Evolutionary conservation across 2,797 vertebrate species (phyloP).

Genomic region (Periophthalmus magnuspinnatus): DNA sequence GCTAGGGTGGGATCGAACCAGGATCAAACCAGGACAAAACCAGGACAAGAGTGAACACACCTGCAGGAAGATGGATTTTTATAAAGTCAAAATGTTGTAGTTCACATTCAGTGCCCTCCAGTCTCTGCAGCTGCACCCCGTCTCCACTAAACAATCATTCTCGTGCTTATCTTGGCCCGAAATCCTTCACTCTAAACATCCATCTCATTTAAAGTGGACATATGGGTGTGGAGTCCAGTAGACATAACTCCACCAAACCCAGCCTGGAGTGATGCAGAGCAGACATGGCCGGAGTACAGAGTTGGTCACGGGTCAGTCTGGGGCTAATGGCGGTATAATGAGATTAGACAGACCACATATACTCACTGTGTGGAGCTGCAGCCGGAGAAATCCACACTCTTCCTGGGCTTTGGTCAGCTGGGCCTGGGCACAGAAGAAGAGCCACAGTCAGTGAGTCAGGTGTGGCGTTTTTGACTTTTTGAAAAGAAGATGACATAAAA

Average conservation of each 20-base stretch:
- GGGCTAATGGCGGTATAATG: not conserved
- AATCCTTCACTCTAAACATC: not conserved
- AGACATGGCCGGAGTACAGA: too few relatives aligned
- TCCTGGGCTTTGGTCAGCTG: constrained; percentile 88
- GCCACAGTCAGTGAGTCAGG: not conserved
- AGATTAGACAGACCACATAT: not conserved
- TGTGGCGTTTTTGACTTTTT: not conserved
- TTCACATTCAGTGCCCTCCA: too few relatives aligned
- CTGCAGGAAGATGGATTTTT: too few relatives aligned
- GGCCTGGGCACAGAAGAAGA: constrained; percentile 63
- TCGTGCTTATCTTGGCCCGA: not conserved
- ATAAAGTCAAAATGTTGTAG: too few relatives aligned
- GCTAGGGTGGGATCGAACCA: too few relatives aligned
- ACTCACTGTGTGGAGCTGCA: constrained; percentile 88
- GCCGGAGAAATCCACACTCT: constrained; percentile 83
- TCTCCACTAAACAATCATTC: not conserved
- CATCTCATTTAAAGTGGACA: not conserved
- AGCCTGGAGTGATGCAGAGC: not conserved
- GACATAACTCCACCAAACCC: not conserved
- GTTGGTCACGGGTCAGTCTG: constrained; percentile 3
- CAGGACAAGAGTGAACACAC: too few relatives aligned
- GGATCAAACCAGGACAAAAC: too few relatives aligned
- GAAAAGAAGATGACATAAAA: too few relatives aligned
- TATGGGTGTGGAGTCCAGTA: not conserved
- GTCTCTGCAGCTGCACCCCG: too few relatives aligned